Conservation (phyloP, 1,140 invertebrate species). For the Eriocheir sinensis region DNA sequence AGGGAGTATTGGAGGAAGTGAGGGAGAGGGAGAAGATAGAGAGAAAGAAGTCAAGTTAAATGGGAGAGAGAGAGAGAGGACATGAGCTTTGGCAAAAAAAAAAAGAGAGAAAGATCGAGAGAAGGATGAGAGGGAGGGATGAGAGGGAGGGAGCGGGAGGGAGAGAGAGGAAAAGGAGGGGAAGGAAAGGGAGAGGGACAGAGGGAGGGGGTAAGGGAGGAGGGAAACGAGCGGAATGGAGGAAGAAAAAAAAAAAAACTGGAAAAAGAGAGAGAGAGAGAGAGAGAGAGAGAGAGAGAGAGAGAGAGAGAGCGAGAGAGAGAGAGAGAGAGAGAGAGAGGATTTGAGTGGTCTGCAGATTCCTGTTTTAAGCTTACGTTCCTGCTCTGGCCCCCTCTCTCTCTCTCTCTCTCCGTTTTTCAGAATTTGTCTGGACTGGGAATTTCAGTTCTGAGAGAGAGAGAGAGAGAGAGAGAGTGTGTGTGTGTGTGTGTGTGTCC, state of each 20-base stretch:
- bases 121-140: no score
- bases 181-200: not conserved
- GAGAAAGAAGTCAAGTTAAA: slow-evolving; percentile 2
- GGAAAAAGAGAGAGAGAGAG: not conserved
- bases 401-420: no score
- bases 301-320: not conserved
- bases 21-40: slow-evolving; percentile 12
- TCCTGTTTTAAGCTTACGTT: no score
- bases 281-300: not conserved
- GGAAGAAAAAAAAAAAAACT: not conserved
- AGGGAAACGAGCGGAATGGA: not conserved
- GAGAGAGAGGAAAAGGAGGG: not conserved
- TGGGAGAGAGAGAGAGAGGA: no score
- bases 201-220: not conserved
- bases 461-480: no score
- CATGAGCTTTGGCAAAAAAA: no score
- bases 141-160: not conserved
- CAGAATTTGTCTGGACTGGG: no score
- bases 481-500: no score
- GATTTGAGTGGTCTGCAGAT: no score
- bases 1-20: not conserved
- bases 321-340: not conserved
- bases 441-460: no score
- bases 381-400: no score
- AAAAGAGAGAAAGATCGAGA: no score